Evolutionary conservation across 2,797 vertebrate species (phyloP).

Genomic region (Xerus rutilus): DNA sequence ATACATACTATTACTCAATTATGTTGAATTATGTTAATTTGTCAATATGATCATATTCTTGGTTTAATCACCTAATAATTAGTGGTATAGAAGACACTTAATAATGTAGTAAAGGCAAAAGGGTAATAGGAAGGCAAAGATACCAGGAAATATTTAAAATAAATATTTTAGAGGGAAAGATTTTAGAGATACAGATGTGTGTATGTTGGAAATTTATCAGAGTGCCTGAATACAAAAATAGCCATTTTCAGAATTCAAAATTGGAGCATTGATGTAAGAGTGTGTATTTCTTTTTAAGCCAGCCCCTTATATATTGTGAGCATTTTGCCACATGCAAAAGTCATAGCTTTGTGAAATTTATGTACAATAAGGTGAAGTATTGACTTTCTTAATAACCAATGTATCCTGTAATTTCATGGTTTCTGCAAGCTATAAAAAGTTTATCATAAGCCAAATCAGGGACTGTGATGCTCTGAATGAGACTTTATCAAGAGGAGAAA

Average conservation of each 20-base stretch:
- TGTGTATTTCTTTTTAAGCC: not conserved
- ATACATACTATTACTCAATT: not conserved
- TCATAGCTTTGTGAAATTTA: not conserved
- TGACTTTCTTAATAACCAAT: not conserved
- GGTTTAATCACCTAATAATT: slow-evolving; percentile 1
- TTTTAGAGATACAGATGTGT: not conserved
- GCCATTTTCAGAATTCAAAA: not conserved
- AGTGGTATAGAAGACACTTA: not conserved
- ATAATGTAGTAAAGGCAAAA: not conserved
- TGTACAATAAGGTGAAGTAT: not conserved
- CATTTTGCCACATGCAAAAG: not conserved
- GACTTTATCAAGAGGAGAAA: not conserved
- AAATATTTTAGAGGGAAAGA: not conserved
- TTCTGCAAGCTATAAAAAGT: not conserved
- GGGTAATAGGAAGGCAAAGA: not conserved
- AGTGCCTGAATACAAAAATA: not conserved
- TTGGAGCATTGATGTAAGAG: not conserved
- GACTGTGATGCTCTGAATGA: not conserved
- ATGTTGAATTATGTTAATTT: not conserved
- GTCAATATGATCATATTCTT: not conserved
- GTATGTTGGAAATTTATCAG: not conserved
- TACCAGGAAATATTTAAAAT: not conserved
- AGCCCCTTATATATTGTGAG: not conserved
- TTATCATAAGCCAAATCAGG: not conserved
- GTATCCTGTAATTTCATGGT: not conserved